These are phyloP conservation scores for Thinocorus orbignyianus DNA, from an alignment of 2,113 vertebrate genomes.

Conservation along the genomic window DNA sequence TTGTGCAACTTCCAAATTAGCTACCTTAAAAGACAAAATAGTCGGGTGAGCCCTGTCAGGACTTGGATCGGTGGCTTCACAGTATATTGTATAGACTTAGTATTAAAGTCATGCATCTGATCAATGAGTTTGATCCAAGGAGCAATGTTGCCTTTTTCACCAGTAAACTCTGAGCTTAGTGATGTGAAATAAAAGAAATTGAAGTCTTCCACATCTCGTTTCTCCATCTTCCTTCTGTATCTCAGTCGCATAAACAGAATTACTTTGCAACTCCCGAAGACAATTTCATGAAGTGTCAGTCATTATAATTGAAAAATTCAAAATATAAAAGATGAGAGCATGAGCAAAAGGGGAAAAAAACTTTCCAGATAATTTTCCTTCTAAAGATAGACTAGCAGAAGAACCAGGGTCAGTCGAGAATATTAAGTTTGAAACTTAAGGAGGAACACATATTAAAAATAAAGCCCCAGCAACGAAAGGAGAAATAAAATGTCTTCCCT, in stretches of 20 bases:
- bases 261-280: background rate
- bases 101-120: background rate
- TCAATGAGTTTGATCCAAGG: background rate
- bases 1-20: background rate
- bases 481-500: background rate
- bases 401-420: background rate
- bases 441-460: background rate
- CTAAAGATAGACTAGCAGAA: background rate
- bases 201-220: background rate
- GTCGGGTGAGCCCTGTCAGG: background rate
- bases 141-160: background rate
- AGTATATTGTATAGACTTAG: background rate
- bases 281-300: slow-evolving; percentile 20
- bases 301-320: slow-evolving; percentile 2
- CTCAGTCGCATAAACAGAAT: background rate
- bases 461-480: background rate
- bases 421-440: background rate
- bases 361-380: background rate
- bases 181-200: slow-evolving; percentile 30
- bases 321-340: background rate
- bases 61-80: background rate
- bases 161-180: background rate
- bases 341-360: background rate
- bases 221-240: background rate
- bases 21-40: background rate